Base-by-base conservation (phyloP, 2,113 vertebrate species). In the Sebastes fasciatus region DNA sequence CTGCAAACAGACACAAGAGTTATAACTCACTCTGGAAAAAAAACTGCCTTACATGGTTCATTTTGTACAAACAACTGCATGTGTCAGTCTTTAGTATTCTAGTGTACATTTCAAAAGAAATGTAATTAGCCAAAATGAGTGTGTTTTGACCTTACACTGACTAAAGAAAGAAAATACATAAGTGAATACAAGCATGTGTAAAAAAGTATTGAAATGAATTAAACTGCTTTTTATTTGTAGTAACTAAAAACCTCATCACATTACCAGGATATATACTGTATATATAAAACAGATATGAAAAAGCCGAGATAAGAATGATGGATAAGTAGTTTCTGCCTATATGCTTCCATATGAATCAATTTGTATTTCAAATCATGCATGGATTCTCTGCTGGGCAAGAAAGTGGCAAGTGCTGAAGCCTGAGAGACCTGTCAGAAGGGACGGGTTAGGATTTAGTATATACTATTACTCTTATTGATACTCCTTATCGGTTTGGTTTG, bases 1-100 rank as follows among this genome's bases (percentile, higher is more conserved):
- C 98, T 99, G 92, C 75, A 72, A 42, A 60, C 19, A 77, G 11
- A 90, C 23, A 69, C 13, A 61, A 57, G 12, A 10, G 61, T 23
- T 3, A 10, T 3, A 57, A 10, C 11, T 61, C 23, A 49, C 8
- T 43, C 19, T 3, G 19, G 60, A 34, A 34, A 34, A 34, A 34
- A 34, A 34, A 34, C 34, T 34, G 34, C 34, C 34, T 34, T 34
- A 34, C 34, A 34, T 34, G 34, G 34, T 34, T 34, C 34, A 34
- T 34, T 34, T 34, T 34, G 34, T 49, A 67, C 46, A 51, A 26
- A 68, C 23, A 68, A 40, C 1, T 68, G 48, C 21, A 49, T 67
- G 65, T 16, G 19, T 34, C 34, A 34, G 34, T 34, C 17, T 43
- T 8, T 14, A 13, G 11, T 13, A 54, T 8, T 55, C 48, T 34